Conservation (phyloP, 2,113 vertebrate genomes). For the Perca flavescens region DNA sequence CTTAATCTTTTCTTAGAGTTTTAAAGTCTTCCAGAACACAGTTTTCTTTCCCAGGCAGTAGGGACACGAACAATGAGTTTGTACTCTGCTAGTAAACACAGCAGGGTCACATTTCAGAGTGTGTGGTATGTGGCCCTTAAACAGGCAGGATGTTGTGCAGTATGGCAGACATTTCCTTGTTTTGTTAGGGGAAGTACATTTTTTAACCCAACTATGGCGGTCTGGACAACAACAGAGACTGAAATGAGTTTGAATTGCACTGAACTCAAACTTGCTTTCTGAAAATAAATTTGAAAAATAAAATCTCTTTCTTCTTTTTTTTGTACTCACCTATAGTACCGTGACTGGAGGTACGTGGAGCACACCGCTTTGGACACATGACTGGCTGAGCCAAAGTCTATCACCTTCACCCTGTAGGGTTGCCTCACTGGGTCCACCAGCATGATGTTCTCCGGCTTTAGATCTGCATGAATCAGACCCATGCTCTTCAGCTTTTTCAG, state of each 20-base stretch:
- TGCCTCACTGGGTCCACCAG: slow-evolving; percentile 98
- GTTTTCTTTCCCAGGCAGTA: slow-evolving; percentile 64
- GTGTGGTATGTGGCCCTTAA: slow-evolving; percentile 64
- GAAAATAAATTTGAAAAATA: neutral
- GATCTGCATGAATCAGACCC: slow-evolving; percentile 99
- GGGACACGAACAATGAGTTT: slow-evolving; percentile 36
- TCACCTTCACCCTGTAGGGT: slow-evolving; percentile 98
- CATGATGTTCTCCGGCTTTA: slow-evolving; percentile 99
- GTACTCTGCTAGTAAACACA: slow-evolving; percentile 51
- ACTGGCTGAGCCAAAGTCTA: slow-evolving; percentile 99
- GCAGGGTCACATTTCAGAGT: slow-evolving; percentile 50
- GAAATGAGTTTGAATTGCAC: neutral
- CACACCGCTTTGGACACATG: slow-evolving; percentile 99
- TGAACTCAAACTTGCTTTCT: neutral
- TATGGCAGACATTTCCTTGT: slow-evolving; percentile 72
- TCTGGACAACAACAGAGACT: slow-evolving; percentile 23
- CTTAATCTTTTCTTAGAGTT: neutral
- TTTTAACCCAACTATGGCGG: slow-evolving; percentile 11
- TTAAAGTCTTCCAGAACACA: slow-evolving; percentile 13
- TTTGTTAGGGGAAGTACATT: slow-evolving; percentile 58
- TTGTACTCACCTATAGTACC: slow-evolving; percentile 96
- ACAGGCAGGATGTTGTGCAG: slow-evolving; percentile 77
- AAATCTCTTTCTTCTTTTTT: no score
- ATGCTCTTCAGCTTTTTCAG: slow-evolving; percentile 98
- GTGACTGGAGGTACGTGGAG: slow-evolving; percentile 98